Evolutionary conservation across 2,888 invertebrate genomes (phyloP), one percentile per base, ranked within the genome.

Genomic region (Scaptomyza tumidula): DNA sequence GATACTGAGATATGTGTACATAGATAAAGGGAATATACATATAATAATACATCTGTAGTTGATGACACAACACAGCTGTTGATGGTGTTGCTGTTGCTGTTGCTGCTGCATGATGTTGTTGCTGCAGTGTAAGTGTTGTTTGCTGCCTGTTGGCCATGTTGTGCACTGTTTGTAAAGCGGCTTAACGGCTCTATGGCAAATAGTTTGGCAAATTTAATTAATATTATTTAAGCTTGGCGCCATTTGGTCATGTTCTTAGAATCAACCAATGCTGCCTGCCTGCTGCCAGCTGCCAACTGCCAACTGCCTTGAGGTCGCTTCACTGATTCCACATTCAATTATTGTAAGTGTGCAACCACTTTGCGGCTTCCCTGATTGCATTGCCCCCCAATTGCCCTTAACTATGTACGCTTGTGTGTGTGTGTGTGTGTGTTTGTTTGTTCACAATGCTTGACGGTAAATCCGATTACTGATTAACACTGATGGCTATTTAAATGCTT

Each of bases 161-260:
- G 62, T 39, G 59, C 35, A 61, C 43, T 71, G 74, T 54, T 78
- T 74, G 84, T 37, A 27, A 46, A 55, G 59, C 45, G 41, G 63
- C 73, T 76, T 62, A 80, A 62, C 64, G 59, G 58, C 61, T 59
- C 43, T 39, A 57, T 48, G 48, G 37, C 67, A 80, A 77, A 80
- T 87, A 78, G 68, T 66, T 81, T 56, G 50, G 62, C 75, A 87
- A 81, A 85, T 87, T 78, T 75, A 81, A 87, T 81, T 78, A 87
- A 85, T 75, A 85, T 60, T 87, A 82, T 75, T 86, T 75, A 64
- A 66, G 49, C 52, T 46, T 60, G 41, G 45, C 41, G 14, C 56
- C 37, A 59, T 46, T 55, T 46, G 41, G 45, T 43, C 29, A 29
- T 27, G 10, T 43, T 46, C 53, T 31, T 45, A 45, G 41, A 61